Conservation (phyloP, 2,113 vertebrate genomes). For the Poicephalus gulielmi region DNA sequence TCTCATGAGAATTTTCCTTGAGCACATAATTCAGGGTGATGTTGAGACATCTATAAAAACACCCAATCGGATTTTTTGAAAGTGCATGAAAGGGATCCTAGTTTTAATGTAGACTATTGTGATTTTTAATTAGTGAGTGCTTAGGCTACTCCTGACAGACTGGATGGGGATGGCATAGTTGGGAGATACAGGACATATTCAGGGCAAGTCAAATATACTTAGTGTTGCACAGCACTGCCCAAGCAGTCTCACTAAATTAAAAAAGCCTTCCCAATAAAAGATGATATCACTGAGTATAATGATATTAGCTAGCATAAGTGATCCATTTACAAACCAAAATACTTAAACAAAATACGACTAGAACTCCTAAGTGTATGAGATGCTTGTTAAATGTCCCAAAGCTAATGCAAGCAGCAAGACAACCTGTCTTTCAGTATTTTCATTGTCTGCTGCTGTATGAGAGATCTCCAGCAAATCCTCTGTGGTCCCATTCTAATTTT, state of each 20-base stretch:
- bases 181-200: neutral
- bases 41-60: neutral
- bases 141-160: neutral
- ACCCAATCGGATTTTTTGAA: neutral
- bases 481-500: conserved; percentile 3
- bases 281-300: neutral
- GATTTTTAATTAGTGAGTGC: neutral
- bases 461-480: conserved; percentile 17
- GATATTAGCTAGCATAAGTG: neutral
- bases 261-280: neutral
- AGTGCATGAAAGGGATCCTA: neutral
- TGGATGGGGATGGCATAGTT: neutral
- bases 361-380: neutral
- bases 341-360: neutral
- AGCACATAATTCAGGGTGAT: neutral
- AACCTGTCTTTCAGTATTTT: neutral
- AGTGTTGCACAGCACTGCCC: fast-evolving
- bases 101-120: neutral
- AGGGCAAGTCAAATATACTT: neutral
- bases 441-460: neutral
- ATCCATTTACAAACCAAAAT: neutral
- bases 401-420: neutral
- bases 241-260: neutral
- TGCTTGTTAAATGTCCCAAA: neutral
- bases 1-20: neutral